Conservation (phyloP, 2,888 invertebrate genomes). For the Eupithecia insigniata region DNA sequence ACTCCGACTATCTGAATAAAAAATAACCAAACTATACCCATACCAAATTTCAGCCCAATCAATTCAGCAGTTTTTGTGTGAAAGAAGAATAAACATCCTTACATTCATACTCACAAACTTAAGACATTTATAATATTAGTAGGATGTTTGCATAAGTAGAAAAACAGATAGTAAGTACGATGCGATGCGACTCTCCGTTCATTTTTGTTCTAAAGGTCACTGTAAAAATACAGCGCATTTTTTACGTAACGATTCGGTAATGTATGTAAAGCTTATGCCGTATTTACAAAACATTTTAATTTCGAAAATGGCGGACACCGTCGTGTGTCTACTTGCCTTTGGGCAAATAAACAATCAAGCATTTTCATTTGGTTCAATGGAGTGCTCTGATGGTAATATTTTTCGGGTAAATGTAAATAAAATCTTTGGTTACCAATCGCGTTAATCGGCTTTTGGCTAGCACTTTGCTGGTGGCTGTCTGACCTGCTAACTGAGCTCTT, state of each 20-base stretch:
- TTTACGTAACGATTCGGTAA: background rate
- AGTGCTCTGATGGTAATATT: background rate
- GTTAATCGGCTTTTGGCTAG: slow-evolving; percentile 1
- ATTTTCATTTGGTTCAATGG: background rate
- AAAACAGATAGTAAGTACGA: background rate
- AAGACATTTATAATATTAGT: too few species aligned
- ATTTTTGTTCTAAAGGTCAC: background rate
- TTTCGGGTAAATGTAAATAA: background rate
- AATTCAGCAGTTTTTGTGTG: too few species aligned
- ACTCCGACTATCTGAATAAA: background rate
- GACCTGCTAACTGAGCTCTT: background rate
- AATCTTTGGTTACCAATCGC: background rate
- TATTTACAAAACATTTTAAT: too few species aligned
- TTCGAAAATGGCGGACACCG: background rate
- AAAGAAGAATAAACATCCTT: too few species aligned
- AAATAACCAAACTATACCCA: too few species aligned
- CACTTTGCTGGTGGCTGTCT: background rate
- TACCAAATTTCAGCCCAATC: too few species aligned
- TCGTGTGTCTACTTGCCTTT: background rate
- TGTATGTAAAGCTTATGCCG: background rate
- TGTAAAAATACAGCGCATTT: background rate
- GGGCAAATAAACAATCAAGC: background rate
- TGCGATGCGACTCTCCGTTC: background rate
- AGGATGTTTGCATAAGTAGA: background rate
- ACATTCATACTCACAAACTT: too few species aligned